Conservation (phyloP, 1,140 invertebrate genomes). For the Zaprionus lachaisei region DNA sequence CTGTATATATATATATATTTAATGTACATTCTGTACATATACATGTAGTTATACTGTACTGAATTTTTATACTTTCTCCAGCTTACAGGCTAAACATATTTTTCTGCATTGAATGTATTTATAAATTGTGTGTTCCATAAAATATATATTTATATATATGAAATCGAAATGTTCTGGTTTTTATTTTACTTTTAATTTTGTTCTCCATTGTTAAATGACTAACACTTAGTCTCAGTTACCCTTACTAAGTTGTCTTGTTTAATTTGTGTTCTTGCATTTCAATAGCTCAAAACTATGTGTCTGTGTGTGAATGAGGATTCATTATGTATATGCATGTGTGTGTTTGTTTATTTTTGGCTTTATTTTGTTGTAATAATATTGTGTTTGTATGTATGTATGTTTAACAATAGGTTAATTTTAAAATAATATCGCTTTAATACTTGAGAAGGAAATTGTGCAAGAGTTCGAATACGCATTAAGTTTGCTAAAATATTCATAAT, state of each 20-base stretch:
- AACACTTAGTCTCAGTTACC: slow-evolving; percentile 68
- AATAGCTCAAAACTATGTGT: slow-evolving; percentile 32
- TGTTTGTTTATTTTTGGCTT: slow-evolving; percentile 68
- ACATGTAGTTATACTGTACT: slow-evolving; percentile 47
- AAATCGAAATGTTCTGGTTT: slow-evolving; percentile 53
- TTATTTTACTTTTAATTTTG: slow-evolving; percentile 40
- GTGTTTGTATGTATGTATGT: slow-evolving; percentile 50
- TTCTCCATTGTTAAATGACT: slow-evolving; percentile 51
- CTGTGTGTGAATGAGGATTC: slow-evolving; percentile 7
- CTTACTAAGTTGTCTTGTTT: slow-evolving; percentile 57
- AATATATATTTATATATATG: slow-evolving; percentile 57
- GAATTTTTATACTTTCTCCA: slow-evolving; percentile 42
- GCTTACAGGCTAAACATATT: slow-evolving; percentile 72
- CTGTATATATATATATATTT: slow-evolving; percentile 46
- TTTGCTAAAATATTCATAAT: slow-evolving; percentile 47
- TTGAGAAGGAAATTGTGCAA: slow-evolving; percentile 82
- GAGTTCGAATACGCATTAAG: slow-evolving; percentile 63
- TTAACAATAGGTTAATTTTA: slow-evolving; percentile 76
- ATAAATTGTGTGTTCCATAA: slow-evolving; percentile 71
- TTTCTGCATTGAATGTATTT: slow-evolving; percentile 55
- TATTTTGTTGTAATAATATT: slow-evolving; percentile 61
- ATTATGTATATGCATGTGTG: slow-evolving; percentile 43
- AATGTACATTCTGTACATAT: slow-evolving; percentile 40
- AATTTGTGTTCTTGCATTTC: slow-evolving; percentile 39
- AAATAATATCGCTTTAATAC: slow-evolving; percentile 83